Percentiles rank a stretch among this genome's conserved stretches.
These are phyloP conservation scores for Harpalus rubripes DNA, from an alignment of 2,888 invertebrate species.

Conservation along the genomic window DNA sequence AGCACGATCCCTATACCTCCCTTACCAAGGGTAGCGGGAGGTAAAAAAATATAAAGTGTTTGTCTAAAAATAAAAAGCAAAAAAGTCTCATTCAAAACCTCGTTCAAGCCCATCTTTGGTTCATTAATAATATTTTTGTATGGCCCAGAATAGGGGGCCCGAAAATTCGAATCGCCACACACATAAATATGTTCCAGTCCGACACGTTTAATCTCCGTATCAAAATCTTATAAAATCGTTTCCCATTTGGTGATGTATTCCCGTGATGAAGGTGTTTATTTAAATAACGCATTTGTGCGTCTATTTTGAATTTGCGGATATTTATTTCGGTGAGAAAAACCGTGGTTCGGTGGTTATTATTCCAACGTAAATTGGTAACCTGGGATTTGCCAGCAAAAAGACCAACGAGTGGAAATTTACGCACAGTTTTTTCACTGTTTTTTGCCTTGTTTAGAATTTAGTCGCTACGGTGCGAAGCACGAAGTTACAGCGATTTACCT, in stretches of 20 bases:
- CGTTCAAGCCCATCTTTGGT: too few species aligned
- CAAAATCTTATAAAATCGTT: not conserved
- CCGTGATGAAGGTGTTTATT: constrained; percentile 8
- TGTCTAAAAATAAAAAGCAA: too few species aligned
- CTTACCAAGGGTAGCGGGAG: too few species aligned
- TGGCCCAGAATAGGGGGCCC: too few species aligned
- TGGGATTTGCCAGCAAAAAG: constrained; percentile 28
- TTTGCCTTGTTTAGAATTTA: constrained; percentile 37
- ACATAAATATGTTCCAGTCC: too few species aligned
- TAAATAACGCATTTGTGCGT: not conserved
- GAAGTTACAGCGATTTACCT: not conserved
- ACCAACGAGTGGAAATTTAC: constrained; percentile 41
- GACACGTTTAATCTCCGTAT: not conserved
- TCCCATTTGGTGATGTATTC: not conserved
- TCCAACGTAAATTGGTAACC: constrained; percentile 46
- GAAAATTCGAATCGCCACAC: too few species aligned
- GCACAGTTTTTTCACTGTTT: constrained; percentile 23
- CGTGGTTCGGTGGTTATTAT: constrained; percentile 19
- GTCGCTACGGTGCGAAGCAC: not conserved
- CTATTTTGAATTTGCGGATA: constrained; percentile 28
- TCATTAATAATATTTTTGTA: too few species aligned
- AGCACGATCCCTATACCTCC: too few species aligned
- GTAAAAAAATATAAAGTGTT: too few species aligned
- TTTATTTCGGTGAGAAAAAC: constrained; percentile 27
- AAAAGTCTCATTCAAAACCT: too few species aligned